These are phyloP conservation scores for Diacarnus erythraeanus DNA, from an alignment of 37 sponge, comb jelly and placozoan species.

Conservation along the genomic window DNA sequence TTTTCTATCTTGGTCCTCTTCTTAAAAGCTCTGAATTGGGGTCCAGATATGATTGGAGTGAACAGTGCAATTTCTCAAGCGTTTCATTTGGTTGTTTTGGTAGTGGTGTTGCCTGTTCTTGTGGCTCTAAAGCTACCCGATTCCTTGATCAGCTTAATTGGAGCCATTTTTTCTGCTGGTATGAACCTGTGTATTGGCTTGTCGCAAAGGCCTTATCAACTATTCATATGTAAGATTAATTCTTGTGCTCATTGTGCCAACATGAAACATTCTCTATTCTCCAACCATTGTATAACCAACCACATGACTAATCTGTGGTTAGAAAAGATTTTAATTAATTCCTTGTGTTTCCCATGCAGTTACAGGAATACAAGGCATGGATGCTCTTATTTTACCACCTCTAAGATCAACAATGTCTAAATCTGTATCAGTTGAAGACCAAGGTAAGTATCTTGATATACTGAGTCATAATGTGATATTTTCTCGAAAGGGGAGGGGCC, in stretches of 20 bases:
- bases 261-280: no score
- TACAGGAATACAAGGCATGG: neutral
- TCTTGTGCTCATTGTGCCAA: no score
- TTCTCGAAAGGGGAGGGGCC: no score
- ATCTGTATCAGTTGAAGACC: constrained; percentile 15
- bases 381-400: constrained; percentile 16
- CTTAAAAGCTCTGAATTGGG: constrained; percentile 47
- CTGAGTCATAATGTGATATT: no score
- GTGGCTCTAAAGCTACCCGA: constrained; percentile 26
- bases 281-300: no score
- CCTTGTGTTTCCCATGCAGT: constrained; percentile 20
- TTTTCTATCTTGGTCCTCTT: constrained; percentile 15
- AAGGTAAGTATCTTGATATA: constrained; percentile 32
- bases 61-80: constrained; percentile 1
- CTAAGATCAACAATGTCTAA: constrained; percentile 43
- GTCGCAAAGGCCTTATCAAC: constrained; percentile 29
- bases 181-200: constrained; percentile 21
- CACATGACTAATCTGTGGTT: neutral
- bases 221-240: constrained; percentile 65
- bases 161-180: neutral
- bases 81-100: constrained; percentile 14
- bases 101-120: constrained; percentile 55
- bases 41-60: constrained; percentile 21
- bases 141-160: constrained; percentile 41
- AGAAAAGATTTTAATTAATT: neutral